Evolutionary conservation across 2,888 invertebrate species (phyloP).

Genomic region (Scrobipalpa atriplicella): DNA sequence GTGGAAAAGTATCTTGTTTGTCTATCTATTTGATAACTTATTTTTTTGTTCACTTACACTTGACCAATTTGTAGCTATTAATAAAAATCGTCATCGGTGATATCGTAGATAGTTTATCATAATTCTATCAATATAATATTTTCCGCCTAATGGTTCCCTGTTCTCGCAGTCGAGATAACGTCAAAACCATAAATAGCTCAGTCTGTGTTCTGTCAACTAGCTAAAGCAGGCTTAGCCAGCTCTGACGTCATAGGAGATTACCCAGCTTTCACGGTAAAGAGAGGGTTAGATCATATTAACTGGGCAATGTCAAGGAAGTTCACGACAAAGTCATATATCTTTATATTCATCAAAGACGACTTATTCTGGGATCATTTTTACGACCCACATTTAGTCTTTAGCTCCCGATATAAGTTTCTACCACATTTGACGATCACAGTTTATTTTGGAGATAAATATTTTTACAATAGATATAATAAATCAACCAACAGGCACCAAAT

Average conservation of each 20-base stretch:
- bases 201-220: constrained; percentile 63
- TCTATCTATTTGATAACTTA: no score
- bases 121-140: constrained; percentile 43
- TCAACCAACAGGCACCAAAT: no score
- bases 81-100: background rate
- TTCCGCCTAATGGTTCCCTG: constrained; percentile 67
- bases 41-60: no score
- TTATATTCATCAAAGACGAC: no score
- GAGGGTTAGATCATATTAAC: constrained; percentile 29
- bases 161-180: constrained; percentile 68
- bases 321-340: background rate
- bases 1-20: no score
- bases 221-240: constrained; percentile 60
- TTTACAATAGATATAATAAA: no score
- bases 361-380: background rate
- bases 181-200: constrained; percentile 69
- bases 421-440: no score
- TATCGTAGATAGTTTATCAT: constrained; percentile 3
- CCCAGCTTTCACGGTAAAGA: constrained; percentile 62
- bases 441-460: no score
- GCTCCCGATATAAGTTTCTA: no score
- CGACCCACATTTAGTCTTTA: no score
- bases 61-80: background rate
- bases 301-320: constrained; percentile 20
- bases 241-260: constrained; percentile 72